Evolutionary conservation across 2,113 vertebrate genomes (phyloP), one percentile per base, ranked within the genome.

Genomic region (Anas platyrhynchos): DNA sequence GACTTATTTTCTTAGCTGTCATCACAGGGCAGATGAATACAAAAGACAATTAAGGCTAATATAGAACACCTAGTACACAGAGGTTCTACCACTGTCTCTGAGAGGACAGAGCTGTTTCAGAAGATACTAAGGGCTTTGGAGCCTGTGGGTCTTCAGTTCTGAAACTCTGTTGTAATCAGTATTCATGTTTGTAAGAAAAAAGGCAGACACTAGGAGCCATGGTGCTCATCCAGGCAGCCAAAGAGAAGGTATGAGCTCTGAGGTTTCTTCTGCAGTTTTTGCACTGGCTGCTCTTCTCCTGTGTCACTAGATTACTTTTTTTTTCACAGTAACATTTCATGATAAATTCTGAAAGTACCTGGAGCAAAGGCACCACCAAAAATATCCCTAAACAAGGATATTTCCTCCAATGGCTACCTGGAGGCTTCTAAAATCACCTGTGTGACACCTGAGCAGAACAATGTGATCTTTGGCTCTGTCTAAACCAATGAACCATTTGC

Each of bases 1-100:
- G 78, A 93, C 94, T 97, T 97, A 84, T 96, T 97, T 95, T 83
- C 87, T 74, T 91, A 93, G 74, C 77, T 96, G 92, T 97, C 92
- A 72, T 94, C 85, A 56, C 7, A 81, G 66, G 73, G 84, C 80
- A 96, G 94, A 95, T 90, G 38, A 80, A 97, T 91, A 80, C 76
- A 93, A 96, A 94, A 94, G 91, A 87, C 76, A 91, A 83, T 87
- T 90, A 76, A 87, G 68, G 56, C 55, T 89, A 79, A 43, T 73
- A 82, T 3, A 82, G 71, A 61, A 88, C 61, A 72, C 38, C 85
- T n/a, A 59, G n/a, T 16, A 43, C 25, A 46, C 5, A 76, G 9
- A 22, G 31, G 18, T 54, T 69, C 34, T 61, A 36, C 41, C 32
- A 67, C n/a, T n/a, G 32, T 9, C 36, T 67, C 32, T 59, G n/a